phyloP scores from a whole-genome alignment of 2,888 invertebrate species.

The Agrenia bidenticulata region DNA sequence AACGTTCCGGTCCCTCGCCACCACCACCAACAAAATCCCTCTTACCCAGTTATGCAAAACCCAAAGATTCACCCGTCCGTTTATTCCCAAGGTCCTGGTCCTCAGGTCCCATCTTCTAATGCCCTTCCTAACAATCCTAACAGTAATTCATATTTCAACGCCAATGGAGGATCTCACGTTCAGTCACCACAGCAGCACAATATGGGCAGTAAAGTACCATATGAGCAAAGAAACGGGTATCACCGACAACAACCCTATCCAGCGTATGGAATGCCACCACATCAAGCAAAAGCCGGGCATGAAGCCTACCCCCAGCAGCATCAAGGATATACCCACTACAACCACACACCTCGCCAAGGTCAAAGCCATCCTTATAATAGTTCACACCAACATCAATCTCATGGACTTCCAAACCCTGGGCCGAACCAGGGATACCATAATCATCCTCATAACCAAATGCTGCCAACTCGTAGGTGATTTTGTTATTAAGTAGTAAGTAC shows the following conservation, averaged over 20 bases:
- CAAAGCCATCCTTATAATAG: neutral
- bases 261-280: slow-evolving; percentile 7
- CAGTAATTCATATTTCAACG: neutral
- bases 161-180: slow-evolving; percentile 6
- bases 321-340: slow-evolving; percentile 29
- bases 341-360: slow-evolving; percentile 11
- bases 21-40: neutral
- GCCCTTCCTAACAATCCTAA: slow-evolving; percentile 5
- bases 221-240: slow-evolving; percentile 7
- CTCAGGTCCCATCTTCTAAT: neutral
- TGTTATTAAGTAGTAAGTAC: slow-evolving; percentile 17
- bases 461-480: slow-evolving; percentile 48
- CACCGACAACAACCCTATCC: slow-evolving; percentile 21
- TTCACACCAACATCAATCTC: slow-evolving; percentile 29
- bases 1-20: neutral
- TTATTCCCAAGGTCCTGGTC: slow-evolving; percentile 23
- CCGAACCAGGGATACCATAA: slow-evolving; percentile 30
- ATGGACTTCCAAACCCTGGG: slow-evolving; percentile 25
- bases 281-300: slow-evolving; percentile 23
- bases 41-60: slow-evolving; percentile 32
- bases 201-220: neutral
- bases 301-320: slow-evolving; percentile 32
- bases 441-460: slow-evolving; percentile 43
- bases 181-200: slow-evolving; percentile 5
- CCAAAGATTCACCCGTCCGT: slow-evolving; percentile 33